Conservation (phyloP, 1,140 invertebrate species). For the Brevipalpus yothersi region DNA sequence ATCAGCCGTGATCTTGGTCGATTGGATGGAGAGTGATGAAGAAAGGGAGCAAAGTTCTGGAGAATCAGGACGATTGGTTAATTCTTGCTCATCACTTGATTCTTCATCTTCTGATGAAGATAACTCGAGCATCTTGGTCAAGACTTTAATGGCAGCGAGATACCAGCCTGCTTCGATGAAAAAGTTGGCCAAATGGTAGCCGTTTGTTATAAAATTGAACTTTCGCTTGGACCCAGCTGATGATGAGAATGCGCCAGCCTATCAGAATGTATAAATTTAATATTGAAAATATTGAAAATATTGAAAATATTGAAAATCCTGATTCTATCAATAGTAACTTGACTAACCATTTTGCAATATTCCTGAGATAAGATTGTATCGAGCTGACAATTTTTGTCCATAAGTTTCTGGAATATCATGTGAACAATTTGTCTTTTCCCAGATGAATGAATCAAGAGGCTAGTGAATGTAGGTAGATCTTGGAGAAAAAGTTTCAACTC, state of each 20-base stretch:
- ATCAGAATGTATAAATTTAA: not conserved
- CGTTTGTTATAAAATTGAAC: not conserved
- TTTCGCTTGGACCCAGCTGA: not conserved
- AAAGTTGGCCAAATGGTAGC: not conserved
- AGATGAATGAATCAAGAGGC: not conserved
- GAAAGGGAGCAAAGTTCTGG: not conserved
- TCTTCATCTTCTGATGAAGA: not conserved
- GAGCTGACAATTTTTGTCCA: not conserved
- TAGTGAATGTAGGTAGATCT: not conserved
- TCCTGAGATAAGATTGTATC: not conserved
- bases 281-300: too few relatives aligned
- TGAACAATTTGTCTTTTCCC: not conserved
- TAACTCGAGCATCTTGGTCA: not conserved
- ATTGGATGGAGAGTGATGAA: not conserved
- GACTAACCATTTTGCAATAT: not conserved
- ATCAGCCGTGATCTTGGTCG: not conserved
- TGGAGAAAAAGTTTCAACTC: not conserved
- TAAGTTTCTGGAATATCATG: not conserved
- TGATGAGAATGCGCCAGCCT: not conserved
- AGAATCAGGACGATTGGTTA: not conserved
- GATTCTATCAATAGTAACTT: not conserved
- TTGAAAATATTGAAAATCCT: too few relatives aligned
- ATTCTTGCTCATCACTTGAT: not conserved
- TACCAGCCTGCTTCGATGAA: constrained; percentile 3
- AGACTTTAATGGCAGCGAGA: not conserved